Base-by-base conservation (phyloP, 2,888 invertebrate genomes). In the Dione vanillae region DNA sequence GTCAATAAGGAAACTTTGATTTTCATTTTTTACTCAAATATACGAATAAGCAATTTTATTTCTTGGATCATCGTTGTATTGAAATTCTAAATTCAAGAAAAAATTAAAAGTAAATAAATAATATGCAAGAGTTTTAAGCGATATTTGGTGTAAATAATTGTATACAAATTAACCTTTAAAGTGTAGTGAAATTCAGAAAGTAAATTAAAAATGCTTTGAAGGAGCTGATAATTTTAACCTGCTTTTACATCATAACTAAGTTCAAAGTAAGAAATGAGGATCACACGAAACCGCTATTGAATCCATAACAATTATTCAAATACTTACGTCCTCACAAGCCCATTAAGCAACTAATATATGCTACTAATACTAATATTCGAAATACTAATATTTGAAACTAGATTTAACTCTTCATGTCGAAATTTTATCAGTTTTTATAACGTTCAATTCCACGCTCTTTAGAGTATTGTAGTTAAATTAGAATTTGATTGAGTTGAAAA, bases 401-500 rank as follows among this genome's bases (percentile, higher is more conserved):
- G 54, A 54, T 37, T 54, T 37, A 54, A 56, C 37, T 37, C 54
- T 37, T 56, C 10, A 56, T 37, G 54, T 56, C 37, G 37, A 56
- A 37, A 37, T 11, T 16, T n/a, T 56, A 56, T 16, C 37, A 56
- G n/a, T 37, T n/a, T 54, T 54, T 56, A 10, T 10, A 56, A 37
- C 9, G 37, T 16, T 56, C 37, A 16, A 56, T 56, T 56, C 16
- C 11, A 35, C 54, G 54, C 54, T 11, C n/a, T 27, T 56, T 6
- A 16, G 9, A 56, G 37, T 56, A 37, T 56, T 56, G 16, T 37
- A 1, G 37, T 37, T n/a, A 37, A 56, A 56, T 37, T 56, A 16
- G 35, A 56, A 5, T 56, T 56, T 37, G 56, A 56, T 56, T 11
- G 56, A 37, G 37, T 56, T 56, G 16, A 37, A 56, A 56, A 56